Base-by-base conservation (phyloP, 2,888 invertebrate genomes). In the Drosophila monieri region DNA sequence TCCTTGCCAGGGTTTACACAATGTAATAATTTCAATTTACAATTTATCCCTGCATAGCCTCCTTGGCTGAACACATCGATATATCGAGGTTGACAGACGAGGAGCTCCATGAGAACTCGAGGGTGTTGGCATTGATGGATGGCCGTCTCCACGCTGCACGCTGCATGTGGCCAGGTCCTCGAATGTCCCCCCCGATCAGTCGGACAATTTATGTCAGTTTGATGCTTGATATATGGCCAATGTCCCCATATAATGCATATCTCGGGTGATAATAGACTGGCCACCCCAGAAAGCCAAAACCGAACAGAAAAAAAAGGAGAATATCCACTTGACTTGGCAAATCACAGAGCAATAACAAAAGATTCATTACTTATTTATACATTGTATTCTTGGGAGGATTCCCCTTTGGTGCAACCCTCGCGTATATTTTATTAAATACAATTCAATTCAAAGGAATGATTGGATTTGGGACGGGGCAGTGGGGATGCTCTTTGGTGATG, bases 381-480 rank as follows among this genome's bases (percentile, higher is more conserved):
- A 66, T 66, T 71, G 56, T 70, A 51, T 35, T 25, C 48, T 48
- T 37, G 44, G 3, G 27, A 44, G 54, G 14, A 37, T 9, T 10
- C 8, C 12, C 32, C 6, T 3, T 9, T 15, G 39, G 54, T 27
- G 67, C 76, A 58, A 85, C 80, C 83, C 77, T 78, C 71, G 14
- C 74, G 65, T 62, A 84, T 81, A 81, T 85, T 78, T 75, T 85
- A 85, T 86, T 85, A 85, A 85, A 79, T 80, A 85, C 76, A 86
- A 85, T 85, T 86, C 84, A 84, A 85, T 86, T 80, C 79, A 43
- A 48, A 69, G 52, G 55, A 43, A 43, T 12, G 21, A 43, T 12
- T 43, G 21, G 21, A 43, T 10, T 12, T 32, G 43, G 15, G 27
- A n/a, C 10, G 30, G 37, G 23, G 25, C 41, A n/a, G n/a, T 23